Evolutionary conservation across 2,888 invertebrate genomes (phyloP), one percentile per base, ranked within the genome.

Genomic region (Unio delphinus): DNA sequence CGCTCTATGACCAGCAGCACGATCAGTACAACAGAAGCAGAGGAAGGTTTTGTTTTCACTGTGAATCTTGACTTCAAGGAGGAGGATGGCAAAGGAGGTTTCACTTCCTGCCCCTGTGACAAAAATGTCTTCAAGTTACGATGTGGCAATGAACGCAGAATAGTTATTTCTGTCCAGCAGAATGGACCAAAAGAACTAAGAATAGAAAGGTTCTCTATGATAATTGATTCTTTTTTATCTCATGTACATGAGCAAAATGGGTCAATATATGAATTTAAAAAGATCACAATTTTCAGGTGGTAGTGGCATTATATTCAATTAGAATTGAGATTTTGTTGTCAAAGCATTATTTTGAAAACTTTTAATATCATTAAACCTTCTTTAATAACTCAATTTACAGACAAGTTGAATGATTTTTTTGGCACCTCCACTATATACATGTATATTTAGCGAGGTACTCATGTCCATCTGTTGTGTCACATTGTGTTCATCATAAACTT

Each of bases 51-150:
- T 87, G 94, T 95, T 67, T 95, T 98, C 83, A 96, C 97, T 89
- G 96, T 97, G 65, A 94, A 94, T 67, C 92, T 99, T 79, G 98
- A 99, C 90, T 95, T 99, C 76, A 95, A 88, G 71, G 89, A 90
- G 70, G 87, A 88, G 69, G 89, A 89, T 73, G 87, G 88, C 54
- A 89, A 88, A 71, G 87, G 88, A 11, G 85, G 80, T 65, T 96
- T 94, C 90, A 93, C 93, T 67, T 93, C 95, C 58, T 97, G 97
- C 55, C 95, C 96, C 0, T 94, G 90, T 72, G 91, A 91, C 76
- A 90, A 90, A 73, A 90, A 89, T 73, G 89, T 83, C 93, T 91
- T 91, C 85, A 91, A 91, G 81, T 84, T 92, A 95, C 72, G 95
- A 93, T 70, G 96, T 95, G 88, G 93, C 95, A 66, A 95, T 94